Evolutionary conservation across 1,140 invertebrate genomes (phyloP).

Genomic region (Agrilus planipennis): DNA sequence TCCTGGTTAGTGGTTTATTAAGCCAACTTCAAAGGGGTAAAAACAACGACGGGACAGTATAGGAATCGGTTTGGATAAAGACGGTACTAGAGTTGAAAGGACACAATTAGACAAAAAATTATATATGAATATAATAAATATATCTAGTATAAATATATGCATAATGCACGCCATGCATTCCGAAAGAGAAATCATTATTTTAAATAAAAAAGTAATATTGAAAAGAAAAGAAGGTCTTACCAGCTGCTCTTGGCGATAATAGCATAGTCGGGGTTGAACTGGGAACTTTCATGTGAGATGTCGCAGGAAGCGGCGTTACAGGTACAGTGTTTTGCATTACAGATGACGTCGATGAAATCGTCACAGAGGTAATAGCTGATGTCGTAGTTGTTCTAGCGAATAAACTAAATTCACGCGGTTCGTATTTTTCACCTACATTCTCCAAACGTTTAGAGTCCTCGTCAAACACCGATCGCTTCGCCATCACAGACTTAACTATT

Average conservation of each 20-base stretch:
- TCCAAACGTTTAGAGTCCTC: slow-evolving; percentile 89
- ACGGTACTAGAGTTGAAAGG: too few species aligned
- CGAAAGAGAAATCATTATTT: too few species aligned
- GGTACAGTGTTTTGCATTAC: slow-evolving; percentile 3
- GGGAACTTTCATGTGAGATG: slow-evolving; percentile 18
- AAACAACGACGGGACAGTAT: too few species aligned
- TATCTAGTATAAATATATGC: too few species aligned
- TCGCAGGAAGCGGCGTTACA: slow-evolving; percentile 10
- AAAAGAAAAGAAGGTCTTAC: too few species aligned
- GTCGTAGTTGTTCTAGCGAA: slow-evolving; percentile 16
- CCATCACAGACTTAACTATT: slow-evolving; percentile 82
- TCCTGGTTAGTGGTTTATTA: too few species aligned
- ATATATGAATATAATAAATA: too few species aligned
- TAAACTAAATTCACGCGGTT: slow-evolving; percentile 51
- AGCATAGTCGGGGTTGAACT: slow-evolving; percentile 25
- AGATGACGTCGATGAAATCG: slow-evolving; percentile 6
- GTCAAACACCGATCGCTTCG: slow-evolving; percentile 88
- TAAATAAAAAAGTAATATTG: too few species aligned
- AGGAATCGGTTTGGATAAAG: too few species aligned
- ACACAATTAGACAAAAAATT: too few species aligned
- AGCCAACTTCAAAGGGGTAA: too few species aligned
- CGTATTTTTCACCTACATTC: slow-evolving; percentile 77
- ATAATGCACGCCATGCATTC: too few species aligned
- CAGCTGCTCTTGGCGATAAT: slow-evolving; percentile 26
- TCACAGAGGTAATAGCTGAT: slow-evolving; percentile 8